Percentiles rank a stretch among this genome's conserved stretches.
These are phyloP conservation scores for Halotydeus destructor DNA, from an alignment of 1,140 invertebrate genomes.

Conservation along the genomic window DNA sequence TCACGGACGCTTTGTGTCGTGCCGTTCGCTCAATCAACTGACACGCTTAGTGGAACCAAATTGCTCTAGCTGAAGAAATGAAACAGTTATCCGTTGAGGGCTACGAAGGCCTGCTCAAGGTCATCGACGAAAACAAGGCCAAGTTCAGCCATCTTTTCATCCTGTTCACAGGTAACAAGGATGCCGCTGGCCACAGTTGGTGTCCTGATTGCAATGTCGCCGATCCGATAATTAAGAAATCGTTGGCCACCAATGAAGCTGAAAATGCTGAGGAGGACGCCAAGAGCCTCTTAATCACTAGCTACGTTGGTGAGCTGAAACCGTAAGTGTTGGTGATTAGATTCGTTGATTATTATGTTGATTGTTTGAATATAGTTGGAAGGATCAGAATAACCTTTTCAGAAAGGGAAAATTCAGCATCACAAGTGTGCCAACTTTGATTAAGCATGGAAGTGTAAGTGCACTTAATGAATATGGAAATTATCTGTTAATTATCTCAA, in stretches of 20 bases:
- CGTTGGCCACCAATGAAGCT: background rate
- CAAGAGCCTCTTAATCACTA: constrained; percentile 6
- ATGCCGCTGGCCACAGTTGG: constrained; percentile 8
- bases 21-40: too few species aligned
- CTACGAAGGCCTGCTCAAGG: background rate
- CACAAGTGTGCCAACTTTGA: constrained; percentile 10
- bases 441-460: constrained; percentile 5
- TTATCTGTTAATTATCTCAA: background rate
- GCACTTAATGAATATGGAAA: background rate
- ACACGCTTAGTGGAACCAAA: too few species aligned
- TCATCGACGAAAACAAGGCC: background rate
- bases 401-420: constrained; percentile 3
- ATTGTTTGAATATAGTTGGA: constrained; percentile 2
- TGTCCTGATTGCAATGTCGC: constrained; percentile 12
- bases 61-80: too few species aligned
- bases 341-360: background rate
- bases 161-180: constrained; percentile 10
- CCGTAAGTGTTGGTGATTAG: background rate
- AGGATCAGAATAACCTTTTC: constrained; percentile 4
- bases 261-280: background rate
- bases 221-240: constrained; percentile 6
- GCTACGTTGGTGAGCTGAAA: constrained; percentile 2
- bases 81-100: background rate
- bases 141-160: constrained; percentile 1
- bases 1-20: too few species aligned